These are phyloP conservation scores for Drosophila mimica DNA, from an alignment of 2,888 invertebrate genomes.

Conservation along the genomic window DNA sequence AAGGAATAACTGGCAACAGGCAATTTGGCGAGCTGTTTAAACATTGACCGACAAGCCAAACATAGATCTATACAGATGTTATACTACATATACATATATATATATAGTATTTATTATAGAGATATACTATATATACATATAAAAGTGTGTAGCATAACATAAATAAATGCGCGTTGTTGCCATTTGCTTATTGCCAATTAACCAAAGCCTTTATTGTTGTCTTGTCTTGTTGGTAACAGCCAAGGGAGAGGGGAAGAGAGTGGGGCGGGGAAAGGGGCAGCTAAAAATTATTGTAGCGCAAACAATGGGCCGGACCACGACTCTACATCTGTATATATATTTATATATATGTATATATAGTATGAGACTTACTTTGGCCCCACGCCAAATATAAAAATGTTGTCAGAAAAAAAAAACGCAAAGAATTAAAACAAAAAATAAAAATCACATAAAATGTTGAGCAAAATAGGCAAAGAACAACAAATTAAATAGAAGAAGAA, in stretches of 20 bases:
- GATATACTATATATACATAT: neutral
- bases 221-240: conserved; percentile 51
- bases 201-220: conserved; percentile 76
- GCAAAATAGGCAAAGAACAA: conserved; percentile 72
- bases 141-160: conserved; percentile 59
- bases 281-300: conserved; percentile 66
- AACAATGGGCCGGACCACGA: conserved; percentile 64
- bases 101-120: conserved; percentile 5
- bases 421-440: conserved; percentile 18
- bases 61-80: conserved; percentile 6
- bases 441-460: conserved; percentile 77
- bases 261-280: conserved; percentile 29
- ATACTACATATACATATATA: neutral
- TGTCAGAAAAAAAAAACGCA: conserved; percentile 47
- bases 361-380: conserved; percentile 73
- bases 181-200: conserved; percentile 81
- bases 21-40: conserved; percentile 59
- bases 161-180: conserved; percentile 75
- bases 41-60: conserved; percentile 64
- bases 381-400: conserved; percentile 69
- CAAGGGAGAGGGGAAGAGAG: neutral
- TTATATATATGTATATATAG: conserved; percentile 17
- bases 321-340: conserved; percentile 15
- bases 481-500: conserved; percentile 60
- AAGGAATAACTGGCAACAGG: conserved; percentile 38